Conservation (phyloP, 1,140 invertebrate genomes). For the Stenopsyche tienmushanensis region DNA sequence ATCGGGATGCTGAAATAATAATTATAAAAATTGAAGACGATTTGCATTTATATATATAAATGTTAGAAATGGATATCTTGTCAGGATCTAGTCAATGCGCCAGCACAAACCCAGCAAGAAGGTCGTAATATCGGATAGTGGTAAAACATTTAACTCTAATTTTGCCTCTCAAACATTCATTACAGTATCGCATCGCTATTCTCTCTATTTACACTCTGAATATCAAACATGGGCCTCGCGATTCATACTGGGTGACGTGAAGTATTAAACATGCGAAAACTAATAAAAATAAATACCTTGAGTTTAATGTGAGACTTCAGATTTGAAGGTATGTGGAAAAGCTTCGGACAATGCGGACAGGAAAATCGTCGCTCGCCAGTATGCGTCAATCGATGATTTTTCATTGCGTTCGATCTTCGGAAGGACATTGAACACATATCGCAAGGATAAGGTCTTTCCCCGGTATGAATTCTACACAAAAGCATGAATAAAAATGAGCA, state of each 20-base stretch:
- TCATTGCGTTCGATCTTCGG: slow-evolving; percentile 56
- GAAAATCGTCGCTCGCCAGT: slow-evolving; percentile 46
- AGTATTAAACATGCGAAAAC: neutral
- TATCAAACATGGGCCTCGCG: neutral
- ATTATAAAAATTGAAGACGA: slow-evolving; percentile 1
- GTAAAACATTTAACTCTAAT: too few species aligned
- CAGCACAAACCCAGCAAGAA: too few species aligned
- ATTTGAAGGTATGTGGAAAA: slow-evolving; percentile 42
- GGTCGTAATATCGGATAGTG: too few species aligned
- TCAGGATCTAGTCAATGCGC: too few species aligned
- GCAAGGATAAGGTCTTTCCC: slow-evolving; percentile 62
- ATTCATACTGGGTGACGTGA: neutral
- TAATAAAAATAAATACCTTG: slow-evolving; percentile 28
- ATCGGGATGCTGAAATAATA: slow-evolving; percentile 29
- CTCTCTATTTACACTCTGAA: too few species aligned
- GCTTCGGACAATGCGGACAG: slow-evolving; percentile 47
- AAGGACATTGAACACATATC: slow-evolving; percentile 56
- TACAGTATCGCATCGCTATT: too few species aligned
- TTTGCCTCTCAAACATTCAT: too few species aligned
- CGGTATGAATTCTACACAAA: slow-evolving; percentile 58
- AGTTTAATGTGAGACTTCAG: slow-evolving; percentile 37
- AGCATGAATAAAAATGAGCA: too few species aligned
- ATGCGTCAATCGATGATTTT: slow-evolving; percentile 54
- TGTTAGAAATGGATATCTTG: too few species aligned
- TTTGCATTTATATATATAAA: neutral